Evolutionary conservation across 1,140 invertebrate species (phyloP).

Genomic region (Subanguina moxae): DNA sequence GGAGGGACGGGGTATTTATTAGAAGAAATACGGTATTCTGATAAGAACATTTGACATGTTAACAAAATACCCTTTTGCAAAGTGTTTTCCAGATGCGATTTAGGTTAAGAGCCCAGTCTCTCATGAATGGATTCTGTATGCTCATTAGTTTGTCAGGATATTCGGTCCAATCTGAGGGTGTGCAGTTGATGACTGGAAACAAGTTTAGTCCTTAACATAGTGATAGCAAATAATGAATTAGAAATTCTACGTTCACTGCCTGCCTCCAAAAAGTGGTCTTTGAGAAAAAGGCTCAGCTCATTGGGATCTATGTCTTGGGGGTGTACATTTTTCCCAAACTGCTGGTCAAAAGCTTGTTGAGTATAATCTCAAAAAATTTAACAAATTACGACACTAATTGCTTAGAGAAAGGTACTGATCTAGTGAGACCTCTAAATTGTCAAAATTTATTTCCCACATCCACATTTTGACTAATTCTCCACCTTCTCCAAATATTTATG

Average conservation of each 20-base stretch:
- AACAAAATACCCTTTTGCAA: background rate
- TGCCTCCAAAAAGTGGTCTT: slow-evolving; percentile 48
- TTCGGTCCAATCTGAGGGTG: slow-evolving; percentile 12
- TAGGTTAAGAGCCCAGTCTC: slow-evolving; percentile 9
- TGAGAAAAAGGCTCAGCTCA: slow-evolving; percentile 35
- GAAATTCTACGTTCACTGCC: slow-evolving; percentile 43
- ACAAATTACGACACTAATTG: no score
- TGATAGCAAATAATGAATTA: background rate
- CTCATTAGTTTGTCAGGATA: slow-evolving; percentile 1
- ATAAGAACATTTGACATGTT: no score
- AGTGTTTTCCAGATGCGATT: slow-evolving; percentile 17
- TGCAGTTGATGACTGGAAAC: no score
- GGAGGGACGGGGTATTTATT: no score
- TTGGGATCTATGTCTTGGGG: slow-evolving; percentile 19
- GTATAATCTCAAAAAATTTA: background rate
- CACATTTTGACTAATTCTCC: no score
- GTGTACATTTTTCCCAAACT: slow-evolving; percentile 10
- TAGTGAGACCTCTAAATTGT: no score
- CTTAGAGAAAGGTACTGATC: no score
- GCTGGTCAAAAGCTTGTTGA: slow-evolving; percentile 14
- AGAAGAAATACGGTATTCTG: no score
- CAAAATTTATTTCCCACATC: no score
- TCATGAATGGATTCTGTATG: background rate
- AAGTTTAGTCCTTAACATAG: background rate
- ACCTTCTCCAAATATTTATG: no score